Evolutionary conservation across 2,797 vertebrate species (phyloP).

Genomic region (Erpetoichthys calabaricus): DNA sequence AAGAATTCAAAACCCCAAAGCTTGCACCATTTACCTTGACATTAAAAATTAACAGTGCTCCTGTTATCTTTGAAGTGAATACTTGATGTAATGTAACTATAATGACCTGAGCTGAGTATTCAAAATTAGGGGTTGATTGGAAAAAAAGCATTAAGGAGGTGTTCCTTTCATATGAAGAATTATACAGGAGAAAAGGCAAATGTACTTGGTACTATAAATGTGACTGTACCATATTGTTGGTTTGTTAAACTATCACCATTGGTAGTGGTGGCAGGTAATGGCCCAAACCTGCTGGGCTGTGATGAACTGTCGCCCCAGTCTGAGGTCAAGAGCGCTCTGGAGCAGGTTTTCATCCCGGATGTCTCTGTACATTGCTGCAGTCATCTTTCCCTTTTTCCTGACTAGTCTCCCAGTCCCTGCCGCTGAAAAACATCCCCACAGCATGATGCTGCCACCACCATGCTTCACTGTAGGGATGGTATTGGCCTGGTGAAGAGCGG

Average conservation of each 20-base stretch:
- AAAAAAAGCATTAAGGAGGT: background rate
- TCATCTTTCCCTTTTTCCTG: too few relatives aligned
- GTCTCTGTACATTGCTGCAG: too few relatives aligned
- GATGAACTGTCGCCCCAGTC: too few relatives aligned
- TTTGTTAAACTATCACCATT: constrained; percentile 3
- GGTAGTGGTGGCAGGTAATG: constrained; percentile 9
- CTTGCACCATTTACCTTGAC: background rate
- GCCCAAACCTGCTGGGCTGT: constrained; percentile 10
- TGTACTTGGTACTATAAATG: constrained; percentile 1
- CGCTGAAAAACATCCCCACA: too few relatives aligned
- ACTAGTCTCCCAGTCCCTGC: too few relatives aligned
- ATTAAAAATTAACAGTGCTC: constrained; percentile 1
- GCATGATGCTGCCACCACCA: too few relatives aligned
- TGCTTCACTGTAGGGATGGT: too few relatives aligned
- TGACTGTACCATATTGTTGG: constrained; percentile 6
- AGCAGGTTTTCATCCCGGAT: too few relatives aligned
- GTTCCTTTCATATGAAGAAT: constrained; percentile 3
- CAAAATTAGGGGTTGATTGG: constrained; percentile 2
- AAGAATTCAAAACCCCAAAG: background rate
- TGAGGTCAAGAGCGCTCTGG: too few relatives aligned
- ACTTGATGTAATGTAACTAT: constrained; percentile 7
- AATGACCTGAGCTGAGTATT: constrained; percentile 6
- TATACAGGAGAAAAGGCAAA: constrained; percentile 6
- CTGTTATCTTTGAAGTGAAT: constrained; percentile 11
- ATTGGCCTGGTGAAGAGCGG: too few relatives aligned